Conservation (phyloP, 2,888 invertebrate genomes). For the Parasteatoda lunata region DNA sequence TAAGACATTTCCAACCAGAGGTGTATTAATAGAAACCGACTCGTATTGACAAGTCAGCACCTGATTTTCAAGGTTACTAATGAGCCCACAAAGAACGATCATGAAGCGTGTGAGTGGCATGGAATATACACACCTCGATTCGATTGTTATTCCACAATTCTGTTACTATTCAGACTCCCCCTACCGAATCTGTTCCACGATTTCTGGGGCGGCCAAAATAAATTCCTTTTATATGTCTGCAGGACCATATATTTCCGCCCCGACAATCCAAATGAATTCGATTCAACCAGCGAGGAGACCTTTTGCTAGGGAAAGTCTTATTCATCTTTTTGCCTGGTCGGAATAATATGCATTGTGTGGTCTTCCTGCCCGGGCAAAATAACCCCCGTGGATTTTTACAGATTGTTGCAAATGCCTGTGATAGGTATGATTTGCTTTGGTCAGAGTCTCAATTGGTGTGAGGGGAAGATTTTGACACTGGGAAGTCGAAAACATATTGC, state of each 20-base stretch:
- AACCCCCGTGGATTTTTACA: constrained; percentile 33
- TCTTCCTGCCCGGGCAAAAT: not conserved
- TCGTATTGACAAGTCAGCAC: constrained; percentile 4
- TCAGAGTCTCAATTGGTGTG: not conserved
- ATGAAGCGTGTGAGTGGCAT: constrained; percentile 18
- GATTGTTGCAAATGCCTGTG: constrained; percentile 31
- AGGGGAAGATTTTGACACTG: constrained; percentile 9
- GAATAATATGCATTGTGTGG: not conserved
- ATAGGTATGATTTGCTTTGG: not conserved
- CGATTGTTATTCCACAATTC: not conserved
- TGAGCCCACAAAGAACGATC: constrained; percentile 41
- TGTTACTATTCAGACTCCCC: not conserved
- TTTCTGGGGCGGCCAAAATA: not conserved
- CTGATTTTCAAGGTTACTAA: constrained; percentile 34
- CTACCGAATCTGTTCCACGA: not conserved
- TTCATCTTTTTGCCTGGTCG: not conserved
- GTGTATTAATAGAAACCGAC: too few species aligned
- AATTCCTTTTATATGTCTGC: not conserved
- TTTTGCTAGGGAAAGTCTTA: not conserved
- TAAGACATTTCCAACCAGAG: too few species aligned
- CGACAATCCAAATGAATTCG: not conserved
- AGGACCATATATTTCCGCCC: not conserved
- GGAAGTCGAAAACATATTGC: constrained; percentile 45
- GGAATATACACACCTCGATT: constrained; percentile 6
- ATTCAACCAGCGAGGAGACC: not conserved